These are phyloP conservation scores for Hirtodrosophila cameraria DNA, from an alignment of 2,888 invertebrate species.

Conservation along the genomic window DNA sequence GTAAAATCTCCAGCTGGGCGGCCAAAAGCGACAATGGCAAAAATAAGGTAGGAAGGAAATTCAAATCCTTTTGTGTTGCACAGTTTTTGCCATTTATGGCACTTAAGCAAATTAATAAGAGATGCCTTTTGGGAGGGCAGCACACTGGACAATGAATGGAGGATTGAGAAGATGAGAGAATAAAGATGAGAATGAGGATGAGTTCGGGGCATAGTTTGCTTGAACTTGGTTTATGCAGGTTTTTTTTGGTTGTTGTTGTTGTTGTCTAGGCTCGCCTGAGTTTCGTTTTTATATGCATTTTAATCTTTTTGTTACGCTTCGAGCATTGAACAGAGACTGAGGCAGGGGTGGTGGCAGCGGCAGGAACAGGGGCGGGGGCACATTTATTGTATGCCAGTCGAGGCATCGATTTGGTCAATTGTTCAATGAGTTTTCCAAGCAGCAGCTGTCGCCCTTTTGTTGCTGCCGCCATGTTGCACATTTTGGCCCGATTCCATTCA, in stretches of 20 bases:
- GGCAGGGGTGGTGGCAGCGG: slow-evolving; percentile 13
- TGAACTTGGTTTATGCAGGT: too few relatives aligned
- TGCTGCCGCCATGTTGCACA: slow-evolving; percentile 53
- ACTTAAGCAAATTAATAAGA: slow-evolving; percentile 80
- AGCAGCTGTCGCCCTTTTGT: slow-evolving; percentile 70
- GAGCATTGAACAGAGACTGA: slow-evolving; percentile 6
- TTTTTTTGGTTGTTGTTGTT: slow-evolving; percentile 2
- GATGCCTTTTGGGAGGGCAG: slow-evolving; percentile 51
- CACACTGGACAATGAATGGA: slow-evolving; percentile 38
- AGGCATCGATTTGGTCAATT: slow-evolving; percentile 72
- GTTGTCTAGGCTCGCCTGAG: slow-evolving; percentile 10
- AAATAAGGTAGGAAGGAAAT: slow-evolving; percentile 49
- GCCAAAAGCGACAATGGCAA: slow-evolving; percentile 40
- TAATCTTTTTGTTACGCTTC: slow-evolving; percentile 68
- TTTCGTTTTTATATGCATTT: slow-evolving; percentile 63
- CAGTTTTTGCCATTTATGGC: slow-evolving; percentile 68
- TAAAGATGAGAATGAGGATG: slow-evolving; percentile 3
- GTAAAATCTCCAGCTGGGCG: slow-evolving; percentile 71
- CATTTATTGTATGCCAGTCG: slow-evolving; percentile 56
- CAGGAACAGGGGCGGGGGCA: slow-evolving; percentile 4
- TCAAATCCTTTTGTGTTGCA: slow-evolving; percentile 63
- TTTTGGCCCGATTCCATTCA: slow-evolving; percentile 62
- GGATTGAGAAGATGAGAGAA: too few relatives aligned
- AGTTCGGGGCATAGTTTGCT: background rate
- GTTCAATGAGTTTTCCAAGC: slow-evolving; percentile 72